Evolutionary conservation across 92 coral and sea anemone genomes (phyloP), one percentile per base, ranked within the genome.

Genomic region (Porites evermanni): DNA sequence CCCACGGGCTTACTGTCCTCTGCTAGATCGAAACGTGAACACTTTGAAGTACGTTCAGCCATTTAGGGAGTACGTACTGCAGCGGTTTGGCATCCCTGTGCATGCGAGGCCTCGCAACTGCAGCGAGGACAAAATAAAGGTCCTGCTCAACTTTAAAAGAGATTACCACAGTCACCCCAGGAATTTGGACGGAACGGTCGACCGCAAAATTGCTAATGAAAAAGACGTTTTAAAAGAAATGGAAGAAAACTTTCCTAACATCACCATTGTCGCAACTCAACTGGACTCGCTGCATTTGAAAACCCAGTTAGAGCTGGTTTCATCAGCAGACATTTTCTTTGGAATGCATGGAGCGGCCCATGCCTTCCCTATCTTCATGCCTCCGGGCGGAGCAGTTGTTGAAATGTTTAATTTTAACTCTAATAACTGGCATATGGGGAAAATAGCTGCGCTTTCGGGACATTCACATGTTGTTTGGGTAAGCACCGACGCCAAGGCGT

Each of bases 331-430:
- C 72, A 63, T 82, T 47, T 82, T 82, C 70, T 82, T 82, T 56
- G 86, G 86, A 7, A 82, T 82, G 86, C 86, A 82, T 6, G 86
- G 86, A 60, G 72, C 79, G n/a, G 86, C 86, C 7, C 86, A 82
- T 44, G 86, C 72, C 1, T 82, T 59, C 14, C 23, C 78, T 2
- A 72, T 82, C 24, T 82, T 82, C 14, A 82, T 82, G 86, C 38
- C 70, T 19, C 86, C 86, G 2, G 86, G 79, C 26, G 79, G 86
- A 2, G 86, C 52, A n/a, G 86, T 82, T 18, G 38, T 82, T 2
- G 86, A 82, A 73, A 82, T 82, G 60, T 82, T 82, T 24, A 72
- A 82, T 60, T 72, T 19, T 7, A 50, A 38, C 23, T n/a, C 79
- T 3, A 18, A 12, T 32, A 82, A 82, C 16, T 82, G 86, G 86